Base-by-base conservation (phyloP, 2,113 vertebrate species). In the Rana temporaria region DNA sequence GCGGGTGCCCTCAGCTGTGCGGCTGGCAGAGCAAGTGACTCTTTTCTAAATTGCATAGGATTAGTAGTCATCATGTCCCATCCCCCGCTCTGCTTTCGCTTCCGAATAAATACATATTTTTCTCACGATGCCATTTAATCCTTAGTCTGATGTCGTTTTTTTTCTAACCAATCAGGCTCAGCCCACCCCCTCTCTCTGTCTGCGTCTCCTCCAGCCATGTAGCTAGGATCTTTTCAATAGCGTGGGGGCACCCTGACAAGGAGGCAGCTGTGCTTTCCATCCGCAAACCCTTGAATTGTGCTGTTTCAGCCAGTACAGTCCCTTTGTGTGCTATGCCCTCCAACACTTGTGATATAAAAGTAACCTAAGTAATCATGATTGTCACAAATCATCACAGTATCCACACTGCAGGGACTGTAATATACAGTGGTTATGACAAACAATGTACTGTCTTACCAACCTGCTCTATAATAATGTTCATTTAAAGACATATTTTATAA, bases 21-120 rank as follows among this genome's bases (percentile, higher is more conserved):
- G 59, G 22, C 22, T 80, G 78, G 32, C 24, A 71, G 56, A 55
- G 57, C 26, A 74, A 72, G 80, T 32, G 16, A 42, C 80, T 66
- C 60, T 82, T 75, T 72, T 66, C 56, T 75, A 82, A 74, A 82
- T 82, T 82, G 70, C 70, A 82, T 59, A 82, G 70, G 80, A 82
- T 82, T 82, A 82, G 70, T 74, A 53, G 62, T 57, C 38, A 55
- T 34, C 48, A 55, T 82, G 8, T 16, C 70, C 70, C 62, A 64
- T 32, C 60, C 70, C 80, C 26, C 70, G 9, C 62, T 34, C 63
- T 73, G 79, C 69, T 65, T 73, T 65, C 34, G 56, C 55, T 69
- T 68, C 52, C 65, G 59, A 81, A 64, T 74, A 82, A 82, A 82
- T 82, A 82, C 80, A 72, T 82, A 74, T 82, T 82, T 82, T 74